Evolutionary conservation across 2,113 vertebrate genomes (phyloP).

Genomic region (Puntigrus tetrazona): DNA sequence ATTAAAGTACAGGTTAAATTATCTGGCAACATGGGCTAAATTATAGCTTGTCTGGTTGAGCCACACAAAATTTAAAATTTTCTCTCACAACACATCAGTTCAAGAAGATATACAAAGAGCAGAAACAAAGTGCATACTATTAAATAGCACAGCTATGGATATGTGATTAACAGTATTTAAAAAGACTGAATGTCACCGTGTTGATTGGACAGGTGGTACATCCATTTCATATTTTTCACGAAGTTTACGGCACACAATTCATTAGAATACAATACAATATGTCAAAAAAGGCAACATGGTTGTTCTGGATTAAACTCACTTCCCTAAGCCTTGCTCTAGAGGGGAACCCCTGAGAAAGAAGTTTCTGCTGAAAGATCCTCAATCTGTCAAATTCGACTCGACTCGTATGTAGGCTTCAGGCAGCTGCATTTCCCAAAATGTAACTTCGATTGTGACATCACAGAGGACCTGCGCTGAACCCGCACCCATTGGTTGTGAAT

Average conservation of each 20-base stretch:
- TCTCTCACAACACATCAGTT: too few relatives aligned
- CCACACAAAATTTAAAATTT: too few relatives aligned
- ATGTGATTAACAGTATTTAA: neutral
- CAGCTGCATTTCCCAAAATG: neutral
- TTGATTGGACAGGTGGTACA: neutral
- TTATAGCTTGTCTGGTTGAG: too few relatives aligned
- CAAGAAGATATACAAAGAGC: too few relatives aligned
- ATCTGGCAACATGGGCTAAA: too few relatives aligned
- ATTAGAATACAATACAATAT: neutral
- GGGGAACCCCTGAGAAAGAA: neutral
- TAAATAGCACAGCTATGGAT: neutral
- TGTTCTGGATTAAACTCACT: neutral
- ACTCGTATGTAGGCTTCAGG: neutral
- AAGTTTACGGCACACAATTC: neutral
- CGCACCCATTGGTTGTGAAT: neutral
- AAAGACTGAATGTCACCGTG: neutral
- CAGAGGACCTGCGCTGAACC: neutral
- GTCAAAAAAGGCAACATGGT: neutral
- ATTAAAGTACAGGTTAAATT: too few relatives aligned
- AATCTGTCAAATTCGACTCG: neutral
- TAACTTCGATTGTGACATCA: neutral
- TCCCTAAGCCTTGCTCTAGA: neutral
- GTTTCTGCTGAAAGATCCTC: neutral
- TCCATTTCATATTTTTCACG: neutral
- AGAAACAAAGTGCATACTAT: neutral